A percentile compares a stretch with the other conserved stretches of the same genome.
Evolutionary conservation across 2,113 vertebrate genomes (phyloP).

Genomic region (human): GRCh38 chr7:95370001-95370500

Average conservation of each 20-base stretch:
- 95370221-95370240: background rate
- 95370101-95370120: background rate
- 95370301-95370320: background rate
- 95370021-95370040: background rate
- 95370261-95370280: background rate
- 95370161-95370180: background rate
- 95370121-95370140: background rate
- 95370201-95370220: background rate
- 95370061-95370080: background rate
- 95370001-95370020: background rate
- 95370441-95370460: background rate
- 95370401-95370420: background rate
- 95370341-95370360: background rate
- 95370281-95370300: background rate
- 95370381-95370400: background rate
- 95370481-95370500: background rate
- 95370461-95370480: background rate
- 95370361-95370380: background rate
- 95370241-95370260: background rate
- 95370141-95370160: background rate
- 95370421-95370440: background rate
- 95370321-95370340: background rate
- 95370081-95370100: background rate
- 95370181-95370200: background rate
- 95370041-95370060: background rate